Percentiles rank a stretch among this genome's conserved stretches.
These are phyloP conservation scores for Percina caprodes DNA, from an alignment of 2,113 vertebrate species.

Conservation along the genomic window DNA sequence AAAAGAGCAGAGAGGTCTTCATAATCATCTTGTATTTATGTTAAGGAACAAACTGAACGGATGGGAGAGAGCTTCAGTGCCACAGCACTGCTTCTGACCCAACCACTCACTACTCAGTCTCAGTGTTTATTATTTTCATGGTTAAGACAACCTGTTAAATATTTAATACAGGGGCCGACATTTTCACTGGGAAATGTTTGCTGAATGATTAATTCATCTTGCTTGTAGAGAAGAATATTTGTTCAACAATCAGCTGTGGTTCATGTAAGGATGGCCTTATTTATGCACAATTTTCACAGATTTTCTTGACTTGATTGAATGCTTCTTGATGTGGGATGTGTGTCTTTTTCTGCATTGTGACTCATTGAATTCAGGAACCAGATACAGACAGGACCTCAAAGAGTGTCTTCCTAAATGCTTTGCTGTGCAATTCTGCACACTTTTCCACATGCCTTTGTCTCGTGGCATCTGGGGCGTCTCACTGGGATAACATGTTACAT, in stretches of 20 bases:
- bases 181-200: constrained; percentile 53
- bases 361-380: constrained; percentile 38
- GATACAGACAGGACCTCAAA: constrained; percentile 29
- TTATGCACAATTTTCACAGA: not conserved
- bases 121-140: constrained; percentile 47
- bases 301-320: constrained; percentile 34
- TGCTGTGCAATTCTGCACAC: constrained; percentile 44
- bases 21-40: constrained; percentile 59
- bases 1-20: constrained; percentile 56
- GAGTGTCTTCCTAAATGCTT: constrained; percentile 41
- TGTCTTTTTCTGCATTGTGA: constrained; percentile 4
- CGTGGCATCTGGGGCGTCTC: constrained; percentile 77
- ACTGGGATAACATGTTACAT: constrained; percentile 76
- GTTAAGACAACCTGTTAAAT: constrained; percentile 39
- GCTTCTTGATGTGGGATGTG: not conserved
- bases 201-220: constrained; percentile 66
- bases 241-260: constrained; percentile 43
- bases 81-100: constrained; percentile 4
- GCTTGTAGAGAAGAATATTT: constrained; percentile 48
- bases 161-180: constrained; percentile 55
- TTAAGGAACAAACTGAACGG: constrained; percentile 24
- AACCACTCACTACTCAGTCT: constrained; percentile 5
- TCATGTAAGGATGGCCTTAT: constrained; percentile 35
- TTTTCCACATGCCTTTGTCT: constrained; percentile 61
- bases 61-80: not conserved